phyloP scores from a whole-genome alignment of 2,113 vertebrate species.

The Bungarus multicinctus region DNA sequence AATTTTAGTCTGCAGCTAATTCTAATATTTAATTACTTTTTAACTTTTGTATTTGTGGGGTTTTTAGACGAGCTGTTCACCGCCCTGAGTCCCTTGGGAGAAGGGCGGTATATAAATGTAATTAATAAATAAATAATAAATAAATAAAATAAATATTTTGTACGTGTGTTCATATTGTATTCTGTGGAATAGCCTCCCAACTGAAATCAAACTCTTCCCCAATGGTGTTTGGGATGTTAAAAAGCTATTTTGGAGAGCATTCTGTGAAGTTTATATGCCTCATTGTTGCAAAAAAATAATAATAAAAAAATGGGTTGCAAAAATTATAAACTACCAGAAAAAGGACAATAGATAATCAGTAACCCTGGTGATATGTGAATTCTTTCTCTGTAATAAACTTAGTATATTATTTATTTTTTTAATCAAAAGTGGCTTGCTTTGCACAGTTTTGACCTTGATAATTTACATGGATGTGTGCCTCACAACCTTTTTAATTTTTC shows the following conservation, averaged over 20 bases:
- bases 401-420: neutral
- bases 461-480: neutral
- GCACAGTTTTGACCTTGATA: neutral
- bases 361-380: neutral
- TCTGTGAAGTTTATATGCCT: neutral
- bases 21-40: too few relatives aligned
- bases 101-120: too few relatives aligned
- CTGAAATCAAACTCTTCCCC: neutral
- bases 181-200: neutral
- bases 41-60: too few relatives aligned
- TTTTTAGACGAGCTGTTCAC: too few relatives aligned
- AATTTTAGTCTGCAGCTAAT: too few relatives aligned
- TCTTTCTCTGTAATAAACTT: neutral
- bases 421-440: neutral
- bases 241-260: neutral
- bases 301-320: neutral
- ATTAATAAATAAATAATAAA: too few relatives aligned
- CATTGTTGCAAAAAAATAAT: neutral
- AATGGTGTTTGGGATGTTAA: neutral
- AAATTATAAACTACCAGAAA: neutral
- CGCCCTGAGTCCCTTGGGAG: too few relatives aligned
- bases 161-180: neutral
- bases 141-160: too few relatives aligned
- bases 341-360: neutral
- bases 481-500: slow-evolving; percentile 10